phyloP scores from a whole-genome alignment of 1,140 invertebrate genomes.

The Daktulosphaira vitifoliae region DNA sequence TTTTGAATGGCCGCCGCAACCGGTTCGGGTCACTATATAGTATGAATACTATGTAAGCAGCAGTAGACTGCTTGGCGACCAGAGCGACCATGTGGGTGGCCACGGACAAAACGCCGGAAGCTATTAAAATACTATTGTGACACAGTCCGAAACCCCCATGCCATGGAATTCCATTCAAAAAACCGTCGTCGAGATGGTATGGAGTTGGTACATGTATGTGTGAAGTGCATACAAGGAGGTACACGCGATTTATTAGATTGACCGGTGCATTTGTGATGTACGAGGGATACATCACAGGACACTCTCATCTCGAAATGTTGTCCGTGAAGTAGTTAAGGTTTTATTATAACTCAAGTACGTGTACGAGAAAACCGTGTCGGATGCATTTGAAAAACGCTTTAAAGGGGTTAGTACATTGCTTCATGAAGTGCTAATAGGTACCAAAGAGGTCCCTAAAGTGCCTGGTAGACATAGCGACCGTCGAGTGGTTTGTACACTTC shows the following conservation, averaged over 20 bases:
- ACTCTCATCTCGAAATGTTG: too few species aligned
- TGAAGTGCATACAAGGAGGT: constrained; percentile 16
- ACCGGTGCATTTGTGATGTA: neutral
- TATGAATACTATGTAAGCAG: too few species aligned
- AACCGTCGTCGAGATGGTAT: neutral
- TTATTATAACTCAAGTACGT: too few species aligned
- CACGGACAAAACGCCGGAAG: constrained; percentile 30
- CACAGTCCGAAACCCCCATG: neutral
- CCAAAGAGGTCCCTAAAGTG: too few species aligned
- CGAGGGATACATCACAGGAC: too few species aligned
- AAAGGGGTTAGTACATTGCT: too few species aligned
- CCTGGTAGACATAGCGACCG: too few species aligned
- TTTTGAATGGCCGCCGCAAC: neutral
- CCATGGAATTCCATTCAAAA: constrained; percentile 22
- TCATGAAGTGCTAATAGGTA: too few species aligned
- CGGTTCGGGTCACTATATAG: neutral
- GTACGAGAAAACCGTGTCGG: too few species aligned
- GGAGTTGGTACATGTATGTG: neutral
- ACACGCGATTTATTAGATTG: constrained; percentile 11
- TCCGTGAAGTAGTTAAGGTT: too few species aligned
- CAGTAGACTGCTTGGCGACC: constrained; percentile 29
- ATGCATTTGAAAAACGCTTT: too few species aligned
- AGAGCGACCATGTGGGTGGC: constrained; percentile 6
- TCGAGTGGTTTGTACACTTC: too few species aligned
- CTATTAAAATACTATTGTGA: constrained; percentile 33